A percentile compares a stretch with the other conserved stretches of the same genome.
These are phyloP conservation scores for Leptinotarsa undecemlineata DNA, from an alignment of 1,140 invertebrate genomes.

Conservation along the genomic window DNA sequence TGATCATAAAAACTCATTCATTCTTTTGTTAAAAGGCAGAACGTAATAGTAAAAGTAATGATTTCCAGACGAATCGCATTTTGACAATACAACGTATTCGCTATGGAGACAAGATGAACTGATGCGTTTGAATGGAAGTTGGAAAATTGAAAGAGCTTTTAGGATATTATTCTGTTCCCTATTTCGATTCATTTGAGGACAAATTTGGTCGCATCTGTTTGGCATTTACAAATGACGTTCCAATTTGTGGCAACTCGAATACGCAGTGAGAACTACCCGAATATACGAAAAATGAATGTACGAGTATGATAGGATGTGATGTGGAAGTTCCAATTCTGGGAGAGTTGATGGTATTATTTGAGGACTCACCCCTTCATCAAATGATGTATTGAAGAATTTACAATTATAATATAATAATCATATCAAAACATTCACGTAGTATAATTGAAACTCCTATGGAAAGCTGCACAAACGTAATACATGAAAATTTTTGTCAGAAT, in stretches of 20 bases:
- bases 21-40: too few species aligned
- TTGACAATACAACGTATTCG: not conserved
- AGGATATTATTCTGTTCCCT: conserved; percentile 3
- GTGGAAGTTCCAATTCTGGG: too few species aligned
- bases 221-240: not conserved
- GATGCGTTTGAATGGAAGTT: not conserved
- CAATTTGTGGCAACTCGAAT: not conserved
- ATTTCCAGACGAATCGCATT: not conserved
- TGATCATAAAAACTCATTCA: too few species aligned
- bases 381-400: too few species aligned
- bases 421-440: too few species aligned
- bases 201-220: conserved; percentile 3
- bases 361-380: fast-evolving
- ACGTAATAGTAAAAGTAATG: too few species aligned
- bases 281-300: not conserved
- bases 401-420: too few species aligned
- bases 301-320: too few species aligned
- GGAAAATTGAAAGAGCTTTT: not conserved
- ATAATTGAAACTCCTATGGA: too few species aligned
- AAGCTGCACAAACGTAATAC: too few species aligned
- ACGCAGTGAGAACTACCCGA: not conserved
- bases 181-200: not conserved
- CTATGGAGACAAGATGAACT: not conserved
- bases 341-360: too few species aligned
- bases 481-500: too few species aligned